Evolutionary conservation across 2,888 invertebrate genomes (phyloP), one percentile per base, ranked within the genome.

Genomic region (Drosophila mettleri): DNA sequence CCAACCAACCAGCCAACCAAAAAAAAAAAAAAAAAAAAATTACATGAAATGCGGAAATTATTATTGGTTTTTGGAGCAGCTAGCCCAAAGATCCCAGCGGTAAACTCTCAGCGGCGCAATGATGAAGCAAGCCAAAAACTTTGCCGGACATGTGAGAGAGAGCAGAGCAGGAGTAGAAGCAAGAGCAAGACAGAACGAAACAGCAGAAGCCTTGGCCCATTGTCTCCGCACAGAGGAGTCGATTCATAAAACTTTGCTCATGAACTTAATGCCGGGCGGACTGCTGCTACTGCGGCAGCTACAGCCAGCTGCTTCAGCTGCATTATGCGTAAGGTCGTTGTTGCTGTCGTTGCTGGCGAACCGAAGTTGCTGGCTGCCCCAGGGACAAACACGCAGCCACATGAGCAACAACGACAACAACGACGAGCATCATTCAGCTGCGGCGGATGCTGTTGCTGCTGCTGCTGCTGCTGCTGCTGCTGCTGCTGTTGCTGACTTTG

Each of bases 51-150:
- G 73, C 69, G 86, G 74, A 85, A 84, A 85, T 86, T 86, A 86
- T 85, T 85, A 85, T 85, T 85, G 87, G 87, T 85, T 85, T 86
- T 76, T 78, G 55, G 72, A 76, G 71, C 61, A 67, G 80, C 65
- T 70, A 72, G 74, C 68, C 68, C 80, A 58, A 76, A 66, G 69
- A 75, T 85, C 84, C 87, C 84, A 76, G 70, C 63, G 82, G 86
- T 82, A 86, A 86, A 84, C 75, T 82, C 80, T 79, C 74, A 68
- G 69, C 70, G 70, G 80, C 76, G 63, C 85, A 75, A 75, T 83
- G 85, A 78, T 83, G 73, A 69, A 74, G 69, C 83, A 57, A 76
- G 67, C 74, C 69, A 70, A 78, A 86, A 76, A 72, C 64, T 70
- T 77, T 70, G 62, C 54, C 52, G 54, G 55, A 58, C 73, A 59